Evolutionary conservation across 1,140 invertebrate species (phyloP).

Genomic region (Apis mellifera): DNA sequence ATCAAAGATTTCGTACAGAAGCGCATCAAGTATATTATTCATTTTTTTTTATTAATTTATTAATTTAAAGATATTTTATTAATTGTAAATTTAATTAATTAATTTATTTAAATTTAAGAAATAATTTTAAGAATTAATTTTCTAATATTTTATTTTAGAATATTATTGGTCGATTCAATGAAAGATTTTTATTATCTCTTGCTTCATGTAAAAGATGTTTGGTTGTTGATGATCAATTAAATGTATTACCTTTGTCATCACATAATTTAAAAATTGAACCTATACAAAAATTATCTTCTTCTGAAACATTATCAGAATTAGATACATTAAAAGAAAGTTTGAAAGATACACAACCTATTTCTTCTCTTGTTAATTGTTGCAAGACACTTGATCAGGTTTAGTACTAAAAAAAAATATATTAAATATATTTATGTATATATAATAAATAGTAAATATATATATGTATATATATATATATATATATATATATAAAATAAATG

Average conservation of each 20-base stretch:
- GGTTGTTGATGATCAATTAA: conserved; percentile 96
- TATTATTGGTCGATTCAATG: conserved; percentile 97
- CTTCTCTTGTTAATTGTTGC: conserved; percentile 94
- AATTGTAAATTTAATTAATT: background rate
- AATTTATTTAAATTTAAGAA: no score
- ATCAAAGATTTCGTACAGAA: conserved; percentile 96
- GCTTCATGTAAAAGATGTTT: conserved; percentile 93
- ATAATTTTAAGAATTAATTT: background rate
- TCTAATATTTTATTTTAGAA: conserved; percentile 78
- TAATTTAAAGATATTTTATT: background rate
- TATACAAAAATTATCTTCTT: conserved; percentile 80
- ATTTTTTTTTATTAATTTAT: background rate
- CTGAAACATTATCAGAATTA: conserved; percentile 84
- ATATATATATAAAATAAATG: background rate
- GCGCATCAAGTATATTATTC: conserved; percentile 86
- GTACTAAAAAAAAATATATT: background rate
- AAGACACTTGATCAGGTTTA: conserved; percentile 95
- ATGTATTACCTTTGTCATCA: conserved; percentile 95
- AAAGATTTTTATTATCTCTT: conserved; percentile 96
- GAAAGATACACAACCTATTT: conserved; percentile 94
- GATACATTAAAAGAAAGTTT: conserved; percentile 88
- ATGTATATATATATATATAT: no score
- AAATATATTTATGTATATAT: no score
- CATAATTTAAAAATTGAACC: conserved; percentile 91
- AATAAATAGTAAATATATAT: no score